phyloP scores from a whole-genome alignment of 2,888 invertebrate genomes.

The Calameuta idolon region DNA sequence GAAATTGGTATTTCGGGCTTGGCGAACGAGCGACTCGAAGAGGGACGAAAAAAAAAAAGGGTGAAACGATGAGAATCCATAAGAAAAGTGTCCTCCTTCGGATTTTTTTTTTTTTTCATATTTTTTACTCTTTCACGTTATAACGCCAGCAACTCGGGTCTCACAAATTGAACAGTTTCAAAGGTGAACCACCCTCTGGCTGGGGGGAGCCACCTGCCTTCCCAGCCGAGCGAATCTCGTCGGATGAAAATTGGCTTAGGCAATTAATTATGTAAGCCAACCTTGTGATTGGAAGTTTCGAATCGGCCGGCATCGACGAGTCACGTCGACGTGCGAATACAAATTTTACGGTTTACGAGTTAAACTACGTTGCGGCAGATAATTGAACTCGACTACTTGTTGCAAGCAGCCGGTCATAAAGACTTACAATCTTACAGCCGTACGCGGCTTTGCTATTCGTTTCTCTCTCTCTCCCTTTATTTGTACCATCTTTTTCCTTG shows the following conservation, averaged over 20 bases:
- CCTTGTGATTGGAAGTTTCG: conserved; percentile 9
- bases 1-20: background rate
- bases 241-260: background rate
- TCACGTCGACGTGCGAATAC: background rate
- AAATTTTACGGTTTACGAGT: conserved; percentile 16
- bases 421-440: background rate
- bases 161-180: background rate
- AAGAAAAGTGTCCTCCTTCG: too few species aligned
- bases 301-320: background rate
- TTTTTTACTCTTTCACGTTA: background rate
- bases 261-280: conserved; percentile 22
- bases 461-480: background rate
- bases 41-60: too few species aligned
- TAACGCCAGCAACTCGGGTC: background rate
- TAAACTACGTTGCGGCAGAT: background rate
- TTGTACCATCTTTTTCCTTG: background rate
- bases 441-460: background rate
- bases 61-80: too few species aligned
- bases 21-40: too few species aligned
- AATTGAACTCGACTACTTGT: conserved; percentile 14
- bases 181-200: background rate
- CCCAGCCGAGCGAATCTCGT: background rate
- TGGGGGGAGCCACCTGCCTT: too few species aligned
- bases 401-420: background rate
- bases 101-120: background rate